Evolutionary conservation across 2,797 vertebrate genomes (phyloP).

Genomic region (Orientallactaga sibirica): DNA sequence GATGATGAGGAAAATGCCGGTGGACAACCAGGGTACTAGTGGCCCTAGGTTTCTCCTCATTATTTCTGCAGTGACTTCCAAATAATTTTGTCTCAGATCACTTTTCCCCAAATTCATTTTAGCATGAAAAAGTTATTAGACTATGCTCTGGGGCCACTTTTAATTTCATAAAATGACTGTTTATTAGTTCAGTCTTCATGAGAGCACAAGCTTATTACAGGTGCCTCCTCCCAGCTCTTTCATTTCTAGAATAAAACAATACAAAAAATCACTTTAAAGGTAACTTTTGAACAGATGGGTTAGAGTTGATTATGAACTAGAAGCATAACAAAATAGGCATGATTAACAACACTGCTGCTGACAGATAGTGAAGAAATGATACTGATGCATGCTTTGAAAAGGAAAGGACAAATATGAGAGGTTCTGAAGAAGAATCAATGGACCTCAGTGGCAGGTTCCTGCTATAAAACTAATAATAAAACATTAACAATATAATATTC

Average conservation of each 20-base stretch:
- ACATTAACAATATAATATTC: neutral
- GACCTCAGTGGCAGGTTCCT: neutral
- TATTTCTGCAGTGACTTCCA: neutral
- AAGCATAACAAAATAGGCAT: neutral
- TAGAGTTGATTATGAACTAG: neutral
- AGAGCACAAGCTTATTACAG: neutral
- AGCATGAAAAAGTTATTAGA: neutral
- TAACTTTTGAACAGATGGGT: neutral
- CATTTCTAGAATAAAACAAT: neutral
- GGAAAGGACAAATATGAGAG: neutral
- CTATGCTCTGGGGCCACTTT: neutral
- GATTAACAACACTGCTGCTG: neutral
- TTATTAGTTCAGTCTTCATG: neutral
- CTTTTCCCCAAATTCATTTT: neutral
- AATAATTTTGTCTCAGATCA: slow-evolving; percentile 23
- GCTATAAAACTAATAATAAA: slow-evolving; percentile 12
- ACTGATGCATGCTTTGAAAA: neutral
- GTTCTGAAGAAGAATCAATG: neutral
- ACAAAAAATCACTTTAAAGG: neutral
- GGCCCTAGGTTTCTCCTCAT: neutral
- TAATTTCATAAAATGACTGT: neutral
- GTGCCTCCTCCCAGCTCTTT: neutral
- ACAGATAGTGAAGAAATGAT: neutral
- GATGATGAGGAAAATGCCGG: neutral
- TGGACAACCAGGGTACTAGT: neutral